Base-by-base conservation (phyloP, 2,888 invertebrate species). In the Hirtodrosophila alboralis region DNA sequence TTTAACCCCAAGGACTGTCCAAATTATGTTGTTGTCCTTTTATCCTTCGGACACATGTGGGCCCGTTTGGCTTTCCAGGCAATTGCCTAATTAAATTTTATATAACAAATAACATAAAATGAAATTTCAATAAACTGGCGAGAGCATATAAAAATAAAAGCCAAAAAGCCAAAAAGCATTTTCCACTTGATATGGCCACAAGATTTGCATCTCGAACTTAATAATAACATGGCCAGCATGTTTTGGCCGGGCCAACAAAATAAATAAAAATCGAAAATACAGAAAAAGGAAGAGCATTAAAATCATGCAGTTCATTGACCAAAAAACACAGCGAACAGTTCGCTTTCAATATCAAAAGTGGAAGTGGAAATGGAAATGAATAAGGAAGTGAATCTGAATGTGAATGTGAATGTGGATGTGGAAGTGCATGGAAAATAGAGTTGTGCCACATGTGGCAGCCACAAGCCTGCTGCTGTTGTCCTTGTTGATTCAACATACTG, bases 21-120 rank as follows among this genome's bases (percentile, higher is more conserved):
- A 60, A 54, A 67, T 62, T 71, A 60, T 71, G 57, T 53, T 63
- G 66, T 43, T 31, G 49, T 43, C 49, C 37, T 48, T 47, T 43
- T 36, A 44, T 34, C 34, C 44, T 37, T 56, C n/a, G 66, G 66
- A 61, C 69, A 66, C 66, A 65, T 71, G 69, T 75, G 79, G 63
- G 59, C n/a, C n/a, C n/a, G n/a, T n/a, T n/a, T n/a, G n/a, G n/a
- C 45, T 61, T 65, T 69, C 62, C 63, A 61, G 61, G 58, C 84
- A 80, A 84, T 78, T 78, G 80, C 84, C 73, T 74, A 84, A 80
- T 84, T 80, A 80, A 74, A 80, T 80, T 78, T 80, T 68, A 80
- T 68, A 80, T 75, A 77, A 70, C 65, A 67, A 80, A 78, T 67
- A 73, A 75, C 75, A 75, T 80, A 74, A 80, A 84, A 64, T 47